These are phyloP conservation scores for Caenorhabditis angaria DNA, from an alignment of 2,888 invertebrate genomes.

Conservation along the genomic window DNA sequence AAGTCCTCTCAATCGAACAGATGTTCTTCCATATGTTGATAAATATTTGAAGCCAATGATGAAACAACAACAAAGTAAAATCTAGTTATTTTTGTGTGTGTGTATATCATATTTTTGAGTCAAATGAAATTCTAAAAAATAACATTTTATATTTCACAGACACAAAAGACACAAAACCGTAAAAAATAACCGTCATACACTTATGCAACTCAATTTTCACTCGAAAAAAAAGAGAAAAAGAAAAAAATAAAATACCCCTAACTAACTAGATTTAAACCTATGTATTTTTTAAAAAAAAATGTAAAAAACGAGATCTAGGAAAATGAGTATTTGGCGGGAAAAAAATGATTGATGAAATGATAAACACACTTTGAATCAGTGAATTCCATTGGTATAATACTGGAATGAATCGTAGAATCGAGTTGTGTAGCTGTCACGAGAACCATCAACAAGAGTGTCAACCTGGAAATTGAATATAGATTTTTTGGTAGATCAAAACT, in stretches of 20 bases:
- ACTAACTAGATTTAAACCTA: not conserved
- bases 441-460: conserved; percentile 91
- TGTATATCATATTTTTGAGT: too few species aligned
- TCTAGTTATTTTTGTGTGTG: conserved; percentile 22
- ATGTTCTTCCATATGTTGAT: conserved; percentile 53
- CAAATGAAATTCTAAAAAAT: not conserved
- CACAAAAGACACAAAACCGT: not conserved
- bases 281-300: not conserved
- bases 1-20: conserved; percentile 50
- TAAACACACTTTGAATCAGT: conserved; percentile 8
- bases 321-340: not conserved
- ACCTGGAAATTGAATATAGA: conserved; percentile 75
- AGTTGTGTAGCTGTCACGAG: conserved; percentile 93
- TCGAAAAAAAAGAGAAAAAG: not conserved
- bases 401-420: conserved; percentile 98
- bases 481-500: conserved; percentile 73
- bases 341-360: not conserved
- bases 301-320: not conserved
- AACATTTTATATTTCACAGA: not conserved
- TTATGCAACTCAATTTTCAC: not conserved
- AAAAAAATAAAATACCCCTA: not conserved
- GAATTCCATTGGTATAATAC: conserved; percentile 75
- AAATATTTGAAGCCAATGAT: conserved; percentile 60
- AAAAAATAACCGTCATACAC: not conserved
- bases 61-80: conserved; percentile 37